Base-by-base conservation (phyloP, 1,140 invertebrate species). In the Vanessa atalanta region DNA sequence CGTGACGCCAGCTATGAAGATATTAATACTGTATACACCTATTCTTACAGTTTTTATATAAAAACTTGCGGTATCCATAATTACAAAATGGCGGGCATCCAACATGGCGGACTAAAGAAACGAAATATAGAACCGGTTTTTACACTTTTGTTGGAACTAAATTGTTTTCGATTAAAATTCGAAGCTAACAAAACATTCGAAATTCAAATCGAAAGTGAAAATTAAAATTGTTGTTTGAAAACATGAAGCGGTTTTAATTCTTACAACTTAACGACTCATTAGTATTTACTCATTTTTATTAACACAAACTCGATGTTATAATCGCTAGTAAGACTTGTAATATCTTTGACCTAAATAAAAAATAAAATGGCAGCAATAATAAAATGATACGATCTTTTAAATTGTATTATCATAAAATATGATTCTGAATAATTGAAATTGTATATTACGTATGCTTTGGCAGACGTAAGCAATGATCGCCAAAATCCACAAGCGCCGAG, bases 11-110 rank as follows among this genome's bases (percentile, higher is more conserved):
- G 67, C 71, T 77, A 75, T 76, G 74, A 73, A 81, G 80, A 81
- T 84, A 83, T 83, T 84, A 80, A 81, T 84, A 83, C 73, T 77
- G 65, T 77, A 83, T 81, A 77, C 72, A 76, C 76, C 76, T 73
- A 70, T 70, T 55, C 72, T 70, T 70, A 63, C 70, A 80, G 66
- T 64, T 75, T 76, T 50, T 65, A 65, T 73, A 73, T 74, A 81
- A 81, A 80, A 81, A 81, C 61, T 60, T 77, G 73, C 67, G 68
- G 55, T 60, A n/a, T 60, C 55, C 71, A 75, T 78, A 72, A 78
- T 69, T 67, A 66, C 73, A 71, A 47, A 37, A 75, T 79, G 66
- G 70, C 63, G 73, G 8, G n/a, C 50, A 23, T 47, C 47, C 50
- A 69, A 73, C 53, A 66, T 65, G 61, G 65, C 23, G 16, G 53